Evolutionary conservation across 2,113 vertebrate species (phyloP), one percentile per base, ranked within the genome.

Genomic region (Leptodactylus fuscus): DNA sequence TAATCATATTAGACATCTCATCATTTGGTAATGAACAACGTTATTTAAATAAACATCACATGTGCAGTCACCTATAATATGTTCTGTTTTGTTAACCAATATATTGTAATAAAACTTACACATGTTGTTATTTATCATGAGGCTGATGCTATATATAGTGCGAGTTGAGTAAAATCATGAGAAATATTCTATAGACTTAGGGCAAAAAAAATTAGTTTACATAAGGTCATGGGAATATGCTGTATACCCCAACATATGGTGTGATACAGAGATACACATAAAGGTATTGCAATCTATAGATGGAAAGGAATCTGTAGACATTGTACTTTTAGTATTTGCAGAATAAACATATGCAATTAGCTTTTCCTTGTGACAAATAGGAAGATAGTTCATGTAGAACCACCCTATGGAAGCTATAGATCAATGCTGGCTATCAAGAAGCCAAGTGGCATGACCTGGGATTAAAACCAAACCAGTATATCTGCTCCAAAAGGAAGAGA

Each of bases 21-120:
- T 24, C 51, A n/a, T 41, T 60, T 79, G 53, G 29, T 79, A 41
- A 79, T 79, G 76, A 79, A 60, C n/a, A 38, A 41, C 22, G 44
- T 41, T 38, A 60, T 60, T 44, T 27, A 27, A 80, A 80, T 58
- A 58, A 80, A 44, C 16, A 80, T 80, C 53, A 80, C 18, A 44
- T 80, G 77, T 44, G 55, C 34, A 62, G 53, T 58, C 36, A 62
- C 34, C 53, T 44, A 38, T 24, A 80, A 44, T 27, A 41, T 27
- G 53, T 80, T 41, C 15, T 44, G 24, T 55, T 78, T 78, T 58
- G 76, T 44, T 80, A 80, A 60, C 12, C n/a, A 80, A 60, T 80
- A 80, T 18, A 44, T 60, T 44, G n/a, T 44, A 62, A 80, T 62
- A 27, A 44, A 44, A 13, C 53, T 41, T 32, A 51, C 27, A 76